Evolutionary conservation across 2,113 vertebrate genomes (phyloP).

Genomic region (Heterotilapia buettikoferi): DNA sequence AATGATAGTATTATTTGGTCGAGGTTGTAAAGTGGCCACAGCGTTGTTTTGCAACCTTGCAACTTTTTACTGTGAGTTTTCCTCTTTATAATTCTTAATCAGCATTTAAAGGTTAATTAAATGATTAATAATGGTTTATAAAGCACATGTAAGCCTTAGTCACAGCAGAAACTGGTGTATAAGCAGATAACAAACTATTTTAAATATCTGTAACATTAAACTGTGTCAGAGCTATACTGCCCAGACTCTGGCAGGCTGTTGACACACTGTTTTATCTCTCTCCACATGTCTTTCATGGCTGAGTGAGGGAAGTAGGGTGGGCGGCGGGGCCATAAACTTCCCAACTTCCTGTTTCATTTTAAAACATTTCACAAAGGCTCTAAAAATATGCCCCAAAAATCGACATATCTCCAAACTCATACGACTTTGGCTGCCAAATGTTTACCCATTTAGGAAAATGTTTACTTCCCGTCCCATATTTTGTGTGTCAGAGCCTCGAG

Average conservation of each 20-base stretch:
- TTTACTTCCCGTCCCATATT: slow-evolving; percentile 40
- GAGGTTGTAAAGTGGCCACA: not conserved
- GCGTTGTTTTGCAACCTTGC: not conserved
- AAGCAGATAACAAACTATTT: not conserved
- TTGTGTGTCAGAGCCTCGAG: slow-evolving; percentile 22
- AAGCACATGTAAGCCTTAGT: not conserved
- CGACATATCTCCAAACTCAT: slow-evolving; percentile 47
- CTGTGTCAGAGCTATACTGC: not conserved
- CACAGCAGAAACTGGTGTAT: not conserved
- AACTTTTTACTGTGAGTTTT: not conserved
- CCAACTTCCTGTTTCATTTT: slow-evolving; percentile 70
- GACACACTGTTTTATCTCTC: slow-evolving; percentile 41
- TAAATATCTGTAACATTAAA: slow-evolving; percentile 14
- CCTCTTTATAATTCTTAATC: not conserved
- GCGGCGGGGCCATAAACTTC: slow-evolving; percentile 55
- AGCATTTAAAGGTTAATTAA: not conserved
- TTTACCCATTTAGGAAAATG: slow-evolving; percentile 52
- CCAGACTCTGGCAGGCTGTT: slow-evolving; percentile 10
- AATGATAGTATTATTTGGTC: not conserved
- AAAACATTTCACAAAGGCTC: slow-evolving; percentile 67
- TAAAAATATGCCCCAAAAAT: slow-evolving; percentile 66
- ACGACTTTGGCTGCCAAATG: slow-evolving; percentile 44
- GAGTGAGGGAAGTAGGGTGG: slow-evolving; percentile 39
- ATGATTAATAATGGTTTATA: not conserved
- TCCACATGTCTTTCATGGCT: slow-evolving; percentile 27